Evolutionary conservation across 2,888 invertebrate species (phyloP).

Genomic region (Drosophila phalerata): DNA sequence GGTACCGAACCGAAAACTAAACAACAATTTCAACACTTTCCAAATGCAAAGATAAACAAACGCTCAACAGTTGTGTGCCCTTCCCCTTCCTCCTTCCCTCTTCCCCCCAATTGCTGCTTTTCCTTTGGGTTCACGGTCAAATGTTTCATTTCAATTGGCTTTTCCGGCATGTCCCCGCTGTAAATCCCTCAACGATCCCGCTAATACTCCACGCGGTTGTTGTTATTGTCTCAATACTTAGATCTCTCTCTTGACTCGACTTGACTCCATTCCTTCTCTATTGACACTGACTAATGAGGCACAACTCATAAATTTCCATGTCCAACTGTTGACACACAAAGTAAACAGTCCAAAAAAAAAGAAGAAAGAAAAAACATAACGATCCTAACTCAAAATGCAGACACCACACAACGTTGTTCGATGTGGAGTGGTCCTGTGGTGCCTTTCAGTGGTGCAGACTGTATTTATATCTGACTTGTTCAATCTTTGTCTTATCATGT

Average conservation of each 20-base stretch:
- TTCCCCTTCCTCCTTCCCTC: not conserved
- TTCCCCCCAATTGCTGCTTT: not conserved
- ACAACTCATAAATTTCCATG: constrained; percentile 56
- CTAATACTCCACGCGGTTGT: constrained; percentile 25
- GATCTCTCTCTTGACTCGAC: constrained; percentile 15
- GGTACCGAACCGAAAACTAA: constrained; percentile 41
- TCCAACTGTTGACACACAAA: constrained; percentile 61
- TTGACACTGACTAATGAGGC: constrained; percentile 63
- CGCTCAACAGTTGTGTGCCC: constrained; percentile 21
- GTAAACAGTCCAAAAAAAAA: constrained; percentile 44
- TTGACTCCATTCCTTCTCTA: constrained; percentile 30
- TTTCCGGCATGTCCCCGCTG: constrained; percentile 37
- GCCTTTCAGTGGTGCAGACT: constrained; percentile 19
- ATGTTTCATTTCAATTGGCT: constrained; percentile 57
- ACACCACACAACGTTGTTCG: constrained; percentile 12
- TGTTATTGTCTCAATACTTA: constrained; percentile 28
- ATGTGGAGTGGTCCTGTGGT: constrained; percentile 51
- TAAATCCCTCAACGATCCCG: constrained; percentile 66
- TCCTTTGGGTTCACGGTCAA: constrained; percentile 61
- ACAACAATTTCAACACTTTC: constrained; percentile 72
- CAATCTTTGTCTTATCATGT: constrained; percentile 50
- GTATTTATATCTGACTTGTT: constrained; percentile 30
- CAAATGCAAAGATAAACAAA: constrained; percentile 57
- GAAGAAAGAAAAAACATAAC: constrained; percentile 20
- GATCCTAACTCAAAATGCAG: constrained; percentile 43